phyloP scores from a whole-genome alignment of 2,888 invertebrate genomes.

The Thymelicus sylvestris region DNA sequence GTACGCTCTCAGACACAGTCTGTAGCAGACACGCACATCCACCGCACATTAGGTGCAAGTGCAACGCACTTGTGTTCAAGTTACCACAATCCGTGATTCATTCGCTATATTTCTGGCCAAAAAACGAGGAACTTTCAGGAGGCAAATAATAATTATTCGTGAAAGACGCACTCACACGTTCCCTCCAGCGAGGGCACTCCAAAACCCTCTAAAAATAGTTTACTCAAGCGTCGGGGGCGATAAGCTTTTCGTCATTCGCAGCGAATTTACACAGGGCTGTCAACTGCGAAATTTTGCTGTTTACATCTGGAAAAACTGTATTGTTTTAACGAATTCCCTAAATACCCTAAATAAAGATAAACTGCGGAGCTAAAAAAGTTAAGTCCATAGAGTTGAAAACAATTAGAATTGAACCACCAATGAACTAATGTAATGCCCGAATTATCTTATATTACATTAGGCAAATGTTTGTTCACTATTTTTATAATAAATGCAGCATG shows the following conservation, averaged over 20 bases:
- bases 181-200: conserved; percentile 30
- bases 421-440: too few species aligned
- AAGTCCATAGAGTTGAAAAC: too few species aligned
- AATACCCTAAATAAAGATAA: too few species aligned
- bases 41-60: not conserved
- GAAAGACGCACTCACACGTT: conserved; percentile 34
- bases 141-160: conserved; percentile 34
- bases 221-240: conserved; percentile 42
- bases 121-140: conserved; percentile 20
- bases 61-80: conserved; percentile 14
- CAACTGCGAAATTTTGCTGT: conserved; percentile 33
- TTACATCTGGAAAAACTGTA: too few species aligned
- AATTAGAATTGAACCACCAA: too few species aligned
- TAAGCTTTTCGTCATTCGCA: conserved; percentile 37
- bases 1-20: conserved; percentile 16
- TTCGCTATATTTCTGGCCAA: conserved; percentile 25
- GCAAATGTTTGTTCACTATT: too few species aligned
- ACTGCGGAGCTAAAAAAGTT: too few species aligned
- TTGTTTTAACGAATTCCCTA: too few species aligned
- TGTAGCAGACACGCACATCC: not conserved
- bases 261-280: conserved; percentile 37
- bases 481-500: too few species aligned
- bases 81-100: conserved; percentile 29
- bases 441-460: too few species aligned
- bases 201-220: conserved; percentile 46